A percentile compares a stretch with the other conserved stretches of the same genome.
Evolutionary conservation across 2,113 vertebrate species (phyloP).

Genomic region (Microcebus lehilahytsara): DNA sequence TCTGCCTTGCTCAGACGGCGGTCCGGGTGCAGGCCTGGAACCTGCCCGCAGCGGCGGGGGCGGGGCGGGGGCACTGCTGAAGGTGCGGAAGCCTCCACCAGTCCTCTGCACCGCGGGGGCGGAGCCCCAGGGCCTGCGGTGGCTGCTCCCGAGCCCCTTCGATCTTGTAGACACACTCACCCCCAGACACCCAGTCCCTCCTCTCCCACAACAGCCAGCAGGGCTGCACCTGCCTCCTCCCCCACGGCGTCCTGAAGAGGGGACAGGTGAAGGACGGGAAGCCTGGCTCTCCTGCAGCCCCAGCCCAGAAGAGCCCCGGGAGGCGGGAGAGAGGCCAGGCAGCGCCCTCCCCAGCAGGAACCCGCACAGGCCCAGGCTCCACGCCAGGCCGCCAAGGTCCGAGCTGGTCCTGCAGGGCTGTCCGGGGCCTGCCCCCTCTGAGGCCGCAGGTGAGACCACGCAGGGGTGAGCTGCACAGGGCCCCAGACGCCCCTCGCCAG

Average conservation of each 20-base stretch:
- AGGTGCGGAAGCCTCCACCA: neutral
- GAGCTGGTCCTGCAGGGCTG: neutral
- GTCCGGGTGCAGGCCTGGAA: neutral
- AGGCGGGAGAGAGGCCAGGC: neutral
- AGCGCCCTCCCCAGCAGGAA: neutral
- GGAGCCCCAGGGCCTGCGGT: accelerated
- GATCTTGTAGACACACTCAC: too few relatives aligned
- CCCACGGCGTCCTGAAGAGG: too few relatives aligned
- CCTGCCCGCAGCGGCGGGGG: too few relatives aligned
- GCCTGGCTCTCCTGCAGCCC: too few relatives aligned
- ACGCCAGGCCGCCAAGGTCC: neutral
- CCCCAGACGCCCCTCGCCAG: neutral
- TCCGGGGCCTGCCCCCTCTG: accelerated
- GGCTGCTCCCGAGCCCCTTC: accelerated
- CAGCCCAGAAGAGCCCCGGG: neutral
- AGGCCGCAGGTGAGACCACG: accelerated
- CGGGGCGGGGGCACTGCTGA: too few relatives aligned
- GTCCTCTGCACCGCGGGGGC: neutral
- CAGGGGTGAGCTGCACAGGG: neutral
- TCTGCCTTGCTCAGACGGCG: neutral
- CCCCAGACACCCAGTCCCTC: accelerated
- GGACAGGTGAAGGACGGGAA: neutral
- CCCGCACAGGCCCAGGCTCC: neutral
- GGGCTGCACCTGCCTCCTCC: neutral
- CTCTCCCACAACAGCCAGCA: accelerated